Evolutionary conservation across 2,888 invertebrate genomes (phyloP), one percentile per base, ranked within the genome.

Genomic region (Smittia aterrima): DNA sequence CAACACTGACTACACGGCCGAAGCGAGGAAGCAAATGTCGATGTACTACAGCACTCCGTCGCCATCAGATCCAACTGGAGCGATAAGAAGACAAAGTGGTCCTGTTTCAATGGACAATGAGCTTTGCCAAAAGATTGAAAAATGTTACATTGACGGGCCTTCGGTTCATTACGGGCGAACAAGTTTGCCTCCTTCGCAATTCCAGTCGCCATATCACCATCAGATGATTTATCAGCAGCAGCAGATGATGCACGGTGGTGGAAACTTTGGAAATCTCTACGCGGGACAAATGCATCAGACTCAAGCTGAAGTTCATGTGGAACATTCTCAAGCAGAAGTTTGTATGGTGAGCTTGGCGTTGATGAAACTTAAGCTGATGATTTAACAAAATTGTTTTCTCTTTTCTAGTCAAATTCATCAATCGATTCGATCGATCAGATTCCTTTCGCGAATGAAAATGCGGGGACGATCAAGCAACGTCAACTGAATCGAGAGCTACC

Each of bases 371-470:
- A n/a, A n/a, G n/a, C n/a, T n/a, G n/a, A n/a, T n/a, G 27, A 64
- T 64, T 64, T 64, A n/a, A 9, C 16, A 6, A 47, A 47, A 13
- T 16, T 6, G 11, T 47, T 47, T 47, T 6, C 16, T 11, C n/a
- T 47, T 47, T 47, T 47, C 11, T 47, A 93, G 93, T 95, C 94
- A 82, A 94, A 91, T 86, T 95, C 95, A 79, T 96, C 96, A 84
- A 94, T 95, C 77, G 97, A 97, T 85, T 96, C 96, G 66, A 83
- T 83, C 75, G 96, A 97, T 83, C 94, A 93, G 80, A 89, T 95
- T 82, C 98, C 98, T 53, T 98, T 98, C 84, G 98, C 98, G 78
- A 98, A 98, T 82, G 98, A 98, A 82, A 98, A 98, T 84, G 96
- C 97, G 41, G 98, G 98, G 75, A 98, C 98, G 73, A 98, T 98